Evolutionary conservation across 2,888 invertebrate species (phyloP).

Genomic region (Ophion ellenae): DNA sequence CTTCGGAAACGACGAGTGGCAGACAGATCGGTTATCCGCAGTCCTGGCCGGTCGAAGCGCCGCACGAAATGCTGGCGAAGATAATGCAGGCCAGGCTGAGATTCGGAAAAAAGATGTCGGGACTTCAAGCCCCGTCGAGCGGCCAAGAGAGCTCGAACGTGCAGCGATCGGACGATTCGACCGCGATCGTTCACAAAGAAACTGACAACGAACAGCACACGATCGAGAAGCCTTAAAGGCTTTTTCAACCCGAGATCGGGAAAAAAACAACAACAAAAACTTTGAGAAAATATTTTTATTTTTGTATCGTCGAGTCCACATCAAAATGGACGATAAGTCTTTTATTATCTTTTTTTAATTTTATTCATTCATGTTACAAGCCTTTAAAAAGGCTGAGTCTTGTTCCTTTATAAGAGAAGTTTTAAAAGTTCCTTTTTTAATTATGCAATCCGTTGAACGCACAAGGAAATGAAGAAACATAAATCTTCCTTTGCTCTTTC

Average conservation of each 20-base stretch:
- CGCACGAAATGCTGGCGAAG: conserved; percentile 10
- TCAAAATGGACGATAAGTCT: background rate
- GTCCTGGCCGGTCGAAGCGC: background rate
- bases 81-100: background rate
- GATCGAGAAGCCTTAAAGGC: background rate
- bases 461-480: background rate
- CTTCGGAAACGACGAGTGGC: background rate
- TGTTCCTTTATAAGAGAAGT: background rate
- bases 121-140: background rate
- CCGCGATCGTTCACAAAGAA: background rate
- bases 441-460: background rate
- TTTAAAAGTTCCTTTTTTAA: background rate
- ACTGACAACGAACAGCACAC: background rate
- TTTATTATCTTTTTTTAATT: background rate
- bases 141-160: conserved; percentile 6
- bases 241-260: background rate
- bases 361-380: background rate
- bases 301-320: background rate
- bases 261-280: background rate
- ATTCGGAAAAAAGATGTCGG: conserved; percentile 18
- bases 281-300: background rate
- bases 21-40: background rate
- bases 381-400: background rate
- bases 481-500: background rate
- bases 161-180: background rate